Percentiles rank a stretch among this genome's conserved stretches.
Evolutionary conservation across 2,113 vertebrate species (phyloP).

Genomic region (Neotragus moschatus): DNA sequence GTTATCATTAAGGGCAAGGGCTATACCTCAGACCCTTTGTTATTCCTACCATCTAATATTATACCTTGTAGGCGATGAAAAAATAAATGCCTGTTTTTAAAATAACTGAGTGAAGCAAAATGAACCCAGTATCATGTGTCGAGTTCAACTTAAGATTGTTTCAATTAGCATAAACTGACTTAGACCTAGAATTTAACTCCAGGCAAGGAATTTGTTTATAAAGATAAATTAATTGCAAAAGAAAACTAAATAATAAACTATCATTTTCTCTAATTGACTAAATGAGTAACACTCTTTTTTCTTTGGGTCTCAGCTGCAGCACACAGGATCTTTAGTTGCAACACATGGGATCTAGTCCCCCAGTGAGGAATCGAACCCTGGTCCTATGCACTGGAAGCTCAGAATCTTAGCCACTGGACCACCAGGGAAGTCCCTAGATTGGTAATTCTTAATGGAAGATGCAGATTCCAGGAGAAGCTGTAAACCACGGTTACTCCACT

Average conservation of each 20-base stretch:
- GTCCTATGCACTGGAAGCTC: not conserved
- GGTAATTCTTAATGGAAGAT: not conserved
- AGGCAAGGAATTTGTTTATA: conserved; percentile 23
- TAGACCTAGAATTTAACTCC: not conserved
- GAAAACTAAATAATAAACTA: conserved; percentile 12
- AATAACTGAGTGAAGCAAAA: conserved; percentile 1
- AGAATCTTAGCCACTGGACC: not conserved
- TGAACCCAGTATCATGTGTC: not conserved
- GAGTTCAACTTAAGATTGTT: not conserved
- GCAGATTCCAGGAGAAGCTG: not conserved
- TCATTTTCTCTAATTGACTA: conserved; percentile 8
- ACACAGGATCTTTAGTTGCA: not conserved
- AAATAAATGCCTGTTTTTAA: not conserved
- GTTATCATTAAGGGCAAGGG: not conserved
- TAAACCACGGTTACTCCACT: not conserved
- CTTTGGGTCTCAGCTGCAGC: not conserved
- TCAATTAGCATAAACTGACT: conserved; percentile 42
- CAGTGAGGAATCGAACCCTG: not conserved
- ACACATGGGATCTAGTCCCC: not conserved
- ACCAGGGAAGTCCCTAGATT: not conserved
- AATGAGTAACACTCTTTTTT: not conserved
- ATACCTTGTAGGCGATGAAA: not conserved
- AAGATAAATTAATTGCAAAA: conserved; percentile 27
- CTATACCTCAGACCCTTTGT: not conserved
- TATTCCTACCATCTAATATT: not conserved